Percentiles rank a stretch among this genome's conserved stretches.
These are phyloP conservation scores for Pemphredon lugubris DNA, from an alignment of 2,888 invertebrate genomes.

Conservation along the genomic window DNA sequence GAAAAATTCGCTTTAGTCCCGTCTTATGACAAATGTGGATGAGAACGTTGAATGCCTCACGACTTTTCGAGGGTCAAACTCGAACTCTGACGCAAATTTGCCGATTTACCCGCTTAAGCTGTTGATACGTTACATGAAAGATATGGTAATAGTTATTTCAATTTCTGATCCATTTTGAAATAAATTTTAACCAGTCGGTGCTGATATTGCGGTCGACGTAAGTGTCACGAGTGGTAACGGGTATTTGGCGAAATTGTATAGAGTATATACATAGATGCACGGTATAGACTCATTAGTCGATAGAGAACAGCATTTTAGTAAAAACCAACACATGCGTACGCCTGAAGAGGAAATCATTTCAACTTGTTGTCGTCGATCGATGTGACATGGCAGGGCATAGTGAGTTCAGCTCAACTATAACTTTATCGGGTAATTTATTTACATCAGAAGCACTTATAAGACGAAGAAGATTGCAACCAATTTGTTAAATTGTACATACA, in stretches of 20 bases:
- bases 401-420: slow-evolving; percentile 47
- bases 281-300: no score
- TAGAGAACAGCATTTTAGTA: no score
- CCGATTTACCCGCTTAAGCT: slow-evolving; percentile 35
- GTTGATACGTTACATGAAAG: slow-evolving; percentile 39
- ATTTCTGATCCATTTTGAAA: slow-evolving; percentile 80
- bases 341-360: slow-evolving; percentile 10
- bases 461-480: slow-evolving; percentile 25
- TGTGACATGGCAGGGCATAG: slow-evolving; percentile 66
- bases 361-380: slow-evolving; percentile 33
- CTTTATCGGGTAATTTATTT: slow-evolving; percentile 49
- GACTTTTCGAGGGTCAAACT: no score
- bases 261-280: not conserved
- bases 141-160: slow-evolving; percentile 79
- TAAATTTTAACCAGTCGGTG: slow-evolving; percentile 77
- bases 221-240: slow-evolving; percentile 13
- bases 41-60: no score
- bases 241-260: slow-evolving; percentile 40
- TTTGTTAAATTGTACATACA: slow-evolving; percentile 58
- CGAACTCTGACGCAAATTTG: slow-evolving; percentile 28
- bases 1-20: not conserved
- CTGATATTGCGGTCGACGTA: slow-evolving; percentile 5
- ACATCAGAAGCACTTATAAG: slow-evolving; percentile 7
- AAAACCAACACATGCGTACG: not conserved
- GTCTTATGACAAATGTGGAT: no score